A percentile compares a stretch with the other conserved stretches of the same genome.
phyloP scores from a whole-genome alignment of 2,113 vertebrate species.

The Phalacrocorax carbo region DNA sequence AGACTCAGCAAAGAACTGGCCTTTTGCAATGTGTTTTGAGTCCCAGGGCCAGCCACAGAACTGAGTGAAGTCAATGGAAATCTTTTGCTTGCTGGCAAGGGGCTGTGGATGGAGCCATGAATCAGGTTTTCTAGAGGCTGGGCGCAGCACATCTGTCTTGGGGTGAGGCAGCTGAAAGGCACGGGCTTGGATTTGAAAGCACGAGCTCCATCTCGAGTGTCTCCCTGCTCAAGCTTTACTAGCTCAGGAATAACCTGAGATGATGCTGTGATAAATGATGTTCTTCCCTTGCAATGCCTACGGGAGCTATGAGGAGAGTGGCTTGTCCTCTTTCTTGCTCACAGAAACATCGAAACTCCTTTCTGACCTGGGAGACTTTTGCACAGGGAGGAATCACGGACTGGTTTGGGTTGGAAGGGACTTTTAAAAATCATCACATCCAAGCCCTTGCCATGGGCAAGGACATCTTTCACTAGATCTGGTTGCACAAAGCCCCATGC shows the following conservation, averaged over 20 bases:
- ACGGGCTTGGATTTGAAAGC: not conserved
- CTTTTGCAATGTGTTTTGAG: slow-evolving; percentile 5
- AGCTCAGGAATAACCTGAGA: not conserved
- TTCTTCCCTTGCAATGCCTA: not conserved
- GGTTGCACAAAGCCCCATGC: not conserved
- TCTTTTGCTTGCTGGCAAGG: slow-evolving; percentile 23
- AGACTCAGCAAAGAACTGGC: not conserved
- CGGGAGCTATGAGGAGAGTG: not conserved
- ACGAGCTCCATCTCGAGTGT: not conserved
- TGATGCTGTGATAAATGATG: not conserved
- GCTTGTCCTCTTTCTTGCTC: not conserved
- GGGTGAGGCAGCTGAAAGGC: slow-evolving; percentile 21
- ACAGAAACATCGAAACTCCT: not conserved
- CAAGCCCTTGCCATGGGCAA: not conserved
- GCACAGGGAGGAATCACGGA: not conserved
- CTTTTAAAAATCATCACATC: not conserved
- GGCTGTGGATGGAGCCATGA: slow-evolving; percentile 19
- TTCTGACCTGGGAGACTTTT: not conserved
- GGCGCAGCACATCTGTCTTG: not conserved
- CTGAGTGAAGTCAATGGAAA: slow-evolving; percentile 42
- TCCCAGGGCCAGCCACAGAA: not conserved
- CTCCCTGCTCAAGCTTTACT: not conserved
- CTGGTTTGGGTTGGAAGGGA: not conserved
- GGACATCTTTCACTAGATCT: not conserved
- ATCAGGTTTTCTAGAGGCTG: slow-evolving; percentile 37